Evolutionary conservation across 1,140 invertebrate genomes (phyloP), one percentile per base, ranked within the genome.

Genomic region (Oscheius sp.): DNA sequence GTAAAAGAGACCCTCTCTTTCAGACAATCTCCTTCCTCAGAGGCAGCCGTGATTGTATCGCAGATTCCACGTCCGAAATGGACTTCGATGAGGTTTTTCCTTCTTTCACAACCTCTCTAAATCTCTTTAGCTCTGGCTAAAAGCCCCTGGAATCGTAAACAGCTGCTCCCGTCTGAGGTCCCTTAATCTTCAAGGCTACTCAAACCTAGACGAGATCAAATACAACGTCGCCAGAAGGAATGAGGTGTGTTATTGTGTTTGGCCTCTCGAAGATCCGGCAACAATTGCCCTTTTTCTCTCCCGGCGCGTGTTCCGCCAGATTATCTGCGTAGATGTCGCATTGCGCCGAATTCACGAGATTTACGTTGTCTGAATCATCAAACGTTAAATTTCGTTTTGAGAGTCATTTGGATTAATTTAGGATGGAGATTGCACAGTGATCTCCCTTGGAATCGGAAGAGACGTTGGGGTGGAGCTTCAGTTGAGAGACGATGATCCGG

Each of bases 181-280:
- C 15, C 49, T 55, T 26, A 26, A 55, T 23, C 23, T 55, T 4
- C 15, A 55, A 23, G 49, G 49, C 15, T 55, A 55, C 49, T 15
- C 49, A 7, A 55, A 55, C 49, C 23, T 55, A 26, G 49, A 55
- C 49, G 49, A 55, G 49, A 55, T 23, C 7, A 55, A 55, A 55
- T 55, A 55, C 23, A 15, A 55, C 23, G 49, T 55, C 4, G 7
- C 4, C 7, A 15, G 49, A 26, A 55, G 28, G 49, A 26, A 55
- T 23, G 28, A 55, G 49, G 49, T 55, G 38, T 10, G 38, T 55
- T 55, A 20, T 7, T 55, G 28, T 4, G 15, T 13, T n/a, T 42
- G 38, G 7, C 38, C n/a, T 10, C 7, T 42, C 23, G 49, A 55
- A 55, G 4, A 55, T 4, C n/a, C n/a, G n/a, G n/a, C n/a, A n/a